Conservation (phyloP, 2,113 vertebrate species). For the Dipodomys ordii region DNA sequence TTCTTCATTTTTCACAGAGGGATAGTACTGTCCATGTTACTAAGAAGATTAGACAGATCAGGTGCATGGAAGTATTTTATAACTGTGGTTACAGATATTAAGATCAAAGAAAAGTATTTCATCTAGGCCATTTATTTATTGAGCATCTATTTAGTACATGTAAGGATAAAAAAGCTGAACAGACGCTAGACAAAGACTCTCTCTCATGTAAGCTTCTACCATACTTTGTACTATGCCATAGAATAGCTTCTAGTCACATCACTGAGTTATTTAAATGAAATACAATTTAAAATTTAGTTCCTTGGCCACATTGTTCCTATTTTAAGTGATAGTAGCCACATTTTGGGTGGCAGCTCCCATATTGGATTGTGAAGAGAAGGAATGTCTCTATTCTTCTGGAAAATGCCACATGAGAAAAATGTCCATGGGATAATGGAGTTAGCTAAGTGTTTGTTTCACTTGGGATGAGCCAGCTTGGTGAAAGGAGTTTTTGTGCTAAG, state of each 20-base stretch:
- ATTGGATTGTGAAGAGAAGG: neutral
- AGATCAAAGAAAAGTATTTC: neutral
- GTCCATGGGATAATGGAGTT: neutral
- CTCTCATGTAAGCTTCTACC: neutral
- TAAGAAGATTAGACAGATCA: neutral
- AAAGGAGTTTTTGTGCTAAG: neutral
- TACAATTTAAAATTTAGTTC: neutral
- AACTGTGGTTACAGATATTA: neutral
- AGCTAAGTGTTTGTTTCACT: neutral
- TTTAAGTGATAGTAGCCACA: neutral
- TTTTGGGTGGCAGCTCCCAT: neutral
- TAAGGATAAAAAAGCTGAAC: neutral
- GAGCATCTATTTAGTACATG: neutral
- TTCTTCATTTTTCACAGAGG: slow-evolving; percentile 29
- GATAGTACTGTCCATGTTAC: neutral
- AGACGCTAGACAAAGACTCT: neutral
- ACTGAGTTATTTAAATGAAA: slow-evolving; percentile 22
- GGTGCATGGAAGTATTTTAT: neutral
- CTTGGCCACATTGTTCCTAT: neutral
- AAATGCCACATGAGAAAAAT: neutral
- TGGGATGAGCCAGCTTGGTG: neutral
- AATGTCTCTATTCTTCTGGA: neutral
- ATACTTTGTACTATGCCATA: neutral
- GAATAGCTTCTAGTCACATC: neutral
- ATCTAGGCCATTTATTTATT: neutral